phyloP scores from a whole-genome alignment of 2,888 invertebrate genomes.

The Noctua comes region DNA sequence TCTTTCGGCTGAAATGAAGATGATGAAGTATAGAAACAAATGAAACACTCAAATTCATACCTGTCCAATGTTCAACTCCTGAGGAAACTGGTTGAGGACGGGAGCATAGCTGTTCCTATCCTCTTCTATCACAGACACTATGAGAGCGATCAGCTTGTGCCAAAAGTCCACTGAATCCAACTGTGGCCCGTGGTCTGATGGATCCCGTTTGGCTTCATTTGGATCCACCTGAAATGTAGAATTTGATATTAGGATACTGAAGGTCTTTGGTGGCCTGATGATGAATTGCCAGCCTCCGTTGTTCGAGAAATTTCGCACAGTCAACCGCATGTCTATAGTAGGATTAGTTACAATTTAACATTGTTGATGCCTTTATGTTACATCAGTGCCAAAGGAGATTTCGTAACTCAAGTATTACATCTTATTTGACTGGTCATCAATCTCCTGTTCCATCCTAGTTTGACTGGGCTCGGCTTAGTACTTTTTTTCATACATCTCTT shows the following conservation, averaged over 20 bases:
- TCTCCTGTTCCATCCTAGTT: not conserved
- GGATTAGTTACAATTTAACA: not conserved
- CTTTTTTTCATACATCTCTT: not conserved
- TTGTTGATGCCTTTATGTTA: not conserved
- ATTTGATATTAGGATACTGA: not conserved
- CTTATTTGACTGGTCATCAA: too few species aligned
- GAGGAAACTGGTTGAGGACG: constrained; percentile 99
- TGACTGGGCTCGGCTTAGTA: not conserved
- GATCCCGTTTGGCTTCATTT: constrained; percentile 96
- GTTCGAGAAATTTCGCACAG: not conserved
- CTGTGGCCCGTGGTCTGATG: constrained; percentile 96
- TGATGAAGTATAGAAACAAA: not conserved
- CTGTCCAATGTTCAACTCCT: constrained; percentile 99
- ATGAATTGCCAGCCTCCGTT: not conserved
- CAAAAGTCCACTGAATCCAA: constrained; percentile 98
- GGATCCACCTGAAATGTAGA: constrained; percentile 93
- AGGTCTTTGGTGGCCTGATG: not conserved
- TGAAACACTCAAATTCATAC: constrained; percentile 81
- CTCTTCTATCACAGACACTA: constrained; percentile 99
- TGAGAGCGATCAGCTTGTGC: constrained; percentile 99
- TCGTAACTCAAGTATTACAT: not conserved
- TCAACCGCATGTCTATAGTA: not conserved
- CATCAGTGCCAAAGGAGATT: not conserved
- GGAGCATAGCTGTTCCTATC: constrained; percentile 99
- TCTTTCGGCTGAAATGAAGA: too few species aligned